phyloP scores from a whole-genome alignment of 2,888 invertebrate species.

The Cactoblastis cactorum region DNA sequence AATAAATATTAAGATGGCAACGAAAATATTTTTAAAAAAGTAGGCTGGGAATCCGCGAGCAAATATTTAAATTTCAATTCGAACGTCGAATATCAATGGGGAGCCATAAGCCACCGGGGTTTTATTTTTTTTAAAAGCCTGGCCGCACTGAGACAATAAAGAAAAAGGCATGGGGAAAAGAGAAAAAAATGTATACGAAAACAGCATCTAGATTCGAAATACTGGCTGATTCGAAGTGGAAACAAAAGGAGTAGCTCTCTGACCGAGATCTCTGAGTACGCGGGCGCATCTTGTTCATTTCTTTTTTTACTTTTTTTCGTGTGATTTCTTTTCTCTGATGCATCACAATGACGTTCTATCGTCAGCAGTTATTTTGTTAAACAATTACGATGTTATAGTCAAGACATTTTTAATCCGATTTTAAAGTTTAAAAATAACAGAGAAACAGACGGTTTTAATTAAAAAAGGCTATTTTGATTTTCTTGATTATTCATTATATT shows the following conservation, averaged over 20 bases:
- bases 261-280: constrained; percentile 77
- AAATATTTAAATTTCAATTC: constrained; percentile 80
- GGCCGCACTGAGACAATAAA: constrained; percentile 74
- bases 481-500: neutral
- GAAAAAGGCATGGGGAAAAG: constrained; percentile 66
- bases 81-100: constrained; percentile 79
- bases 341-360: constrained; percentile 73
- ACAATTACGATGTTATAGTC: constrained; percentile 46
- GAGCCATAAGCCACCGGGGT: constrained; percentile 77
- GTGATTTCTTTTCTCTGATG: constrained; percentile 73
- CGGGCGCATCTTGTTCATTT: constrained; percentile 64
- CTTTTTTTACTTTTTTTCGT: constrained; percentile 56
- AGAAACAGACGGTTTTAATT: neutral
- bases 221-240: constrained; percentile 76
- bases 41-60: constrained; percentile 65
- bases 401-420: neutral
- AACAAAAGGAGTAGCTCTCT: constrained; percentile 77
- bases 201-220: constrained; percentile 78
- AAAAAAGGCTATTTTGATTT: neutral
- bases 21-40: constrained; percentile 62
- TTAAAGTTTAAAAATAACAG: neutral
- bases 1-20: constrained; percentile 72
- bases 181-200: constrained; percentile 57
- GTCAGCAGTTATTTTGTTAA: constrained; percentile 64
- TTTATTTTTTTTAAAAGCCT: constrained; percentile 61